These are phyloP conservation scores for Catharus minimus DNA, from an alignment of 2,113 vertebrate species.

Conservation along the genomic window DNA sequence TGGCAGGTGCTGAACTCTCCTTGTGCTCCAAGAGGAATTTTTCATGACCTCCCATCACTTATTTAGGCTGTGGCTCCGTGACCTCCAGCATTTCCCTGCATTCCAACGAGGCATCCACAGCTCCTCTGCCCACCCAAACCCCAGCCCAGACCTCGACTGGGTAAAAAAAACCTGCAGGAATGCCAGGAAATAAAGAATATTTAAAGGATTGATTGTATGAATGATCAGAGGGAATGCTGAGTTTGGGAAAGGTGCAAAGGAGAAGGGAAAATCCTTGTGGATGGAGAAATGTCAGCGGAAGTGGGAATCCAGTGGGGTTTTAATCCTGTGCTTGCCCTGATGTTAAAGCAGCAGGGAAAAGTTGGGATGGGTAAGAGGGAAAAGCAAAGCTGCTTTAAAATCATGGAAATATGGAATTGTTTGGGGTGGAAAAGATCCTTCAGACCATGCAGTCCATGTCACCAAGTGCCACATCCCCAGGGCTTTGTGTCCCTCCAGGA, in stretches of 20 bases:
- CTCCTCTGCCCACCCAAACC: neutral
- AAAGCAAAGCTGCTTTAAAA: neutral
- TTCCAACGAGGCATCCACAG: accelerated
- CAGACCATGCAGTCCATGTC: accelerated
- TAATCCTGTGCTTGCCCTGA: neutral
- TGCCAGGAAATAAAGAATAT: neutral
- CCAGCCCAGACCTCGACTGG: neutral
- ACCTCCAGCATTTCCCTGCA: neutral
- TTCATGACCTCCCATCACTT: constrained; percentile 51
- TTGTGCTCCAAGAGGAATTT: neutral
- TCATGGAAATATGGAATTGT: accelerated
- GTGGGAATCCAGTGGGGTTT: neutral
- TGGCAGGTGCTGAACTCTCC: neutral
- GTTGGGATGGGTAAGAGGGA: neutral
- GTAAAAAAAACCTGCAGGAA: neutral
- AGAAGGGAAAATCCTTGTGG: neutral
- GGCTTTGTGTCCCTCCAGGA: neutral
- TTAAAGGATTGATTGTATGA: accelerated
- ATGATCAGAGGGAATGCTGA: accelerated
- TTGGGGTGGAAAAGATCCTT: neutral
- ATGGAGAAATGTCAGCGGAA: neutral
- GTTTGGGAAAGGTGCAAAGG: neutral
- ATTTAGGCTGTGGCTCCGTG: neutral
- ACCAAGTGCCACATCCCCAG: neutral
- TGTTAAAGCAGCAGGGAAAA: neutral